These are phyloP conservation scores for Copidosoma floridanum DNA, from an alignment of 1,140 invertebrate genomes.

Conservation along the genomic window DNA sequence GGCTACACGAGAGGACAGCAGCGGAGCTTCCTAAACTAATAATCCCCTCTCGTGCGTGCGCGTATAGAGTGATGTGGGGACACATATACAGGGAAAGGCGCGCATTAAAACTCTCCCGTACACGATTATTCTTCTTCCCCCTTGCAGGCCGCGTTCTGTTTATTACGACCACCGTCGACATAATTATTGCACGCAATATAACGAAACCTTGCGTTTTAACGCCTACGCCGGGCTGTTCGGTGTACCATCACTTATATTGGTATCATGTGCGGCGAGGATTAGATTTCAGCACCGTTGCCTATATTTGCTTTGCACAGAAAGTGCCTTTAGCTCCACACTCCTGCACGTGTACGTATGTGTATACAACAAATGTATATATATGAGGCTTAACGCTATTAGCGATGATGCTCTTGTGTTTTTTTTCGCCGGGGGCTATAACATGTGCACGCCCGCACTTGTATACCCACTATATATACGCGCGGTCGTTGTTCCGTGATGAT, in stretches of 20 bases:
- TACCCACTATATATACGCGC: too few species aligned
- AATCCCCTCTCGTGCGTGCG: conserved; percentile 43
- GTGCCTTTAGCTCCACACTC: too few species aligned
- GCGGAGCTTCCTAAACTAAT: conserved; percentile 52
- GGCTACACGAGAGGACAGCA: conserved; percentile 18
- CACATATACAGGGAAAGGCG: conserved; percentile 16
- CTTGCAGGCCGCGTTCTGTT: not conserved
- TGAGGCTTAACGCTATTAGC: conserved; percentile 15
- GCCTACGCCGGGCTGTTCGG: too few species aligned
- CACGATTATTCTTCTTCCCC: not conserved
- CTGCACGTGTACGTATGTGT: not conserved
- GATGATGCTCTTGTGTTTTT: conserved; percentile 3
- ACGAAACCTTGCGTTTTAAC: conserved; percentile 39
- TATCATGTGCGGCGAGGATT: too few species aligned
- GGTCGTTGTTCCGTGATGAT: not conserved
- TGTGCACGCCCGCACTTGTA: not conserved
- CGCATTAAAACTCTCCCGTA: conserved; percentile 2
- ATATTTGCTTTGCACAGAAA: too few species aligned
- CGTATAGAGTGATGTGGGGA: conserved; percentile 9
- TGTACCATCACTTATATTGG: too few species aligned
- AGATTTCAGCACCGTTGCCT: too few species aligned
- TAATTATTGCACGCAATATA: conserved; percentile 44
- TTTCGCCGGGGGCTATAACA: not conserved
- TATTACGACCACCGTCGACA: not conserved
- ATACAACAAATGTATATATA: too few species aligned